Base-by-base conservation (phyloP, 2,888 invertebrate genomes). In the Brachycybe producta region DNA sequence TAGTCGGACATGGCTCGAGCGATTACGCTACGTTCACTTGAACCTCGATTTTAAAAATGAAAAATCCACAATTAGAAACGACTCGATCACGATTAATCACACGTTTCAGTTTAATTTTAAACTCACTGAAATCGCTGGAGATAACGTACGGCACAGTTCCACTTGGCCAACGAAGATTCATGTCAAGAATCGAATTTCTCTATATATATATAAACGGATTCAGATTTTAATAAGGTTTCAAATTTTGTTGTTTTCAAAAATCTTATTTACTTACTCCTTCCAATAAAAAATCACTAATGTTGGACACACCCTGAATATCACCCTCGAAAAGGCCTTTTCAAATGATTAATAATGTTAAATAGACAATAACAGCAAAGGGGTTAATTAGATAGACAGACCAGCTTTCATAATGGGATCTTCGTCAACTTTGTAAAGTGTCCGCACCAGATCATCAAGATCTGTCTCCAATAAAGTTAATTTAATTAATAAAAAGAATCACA, bases 1-100 rank as follows among this genome's bases (percentile, higher is more conserved):
- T 68, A 69, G 40, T 69, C 69, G 39, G 63, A 58, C 48, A 71
- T 65, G 0, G 70, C 70, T 52, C 66, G 64, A 3, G 70, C 70
- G 49, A 72, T 69, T 1, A 69, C 65, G 38, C 61, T 58, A 36
- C 63, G 48, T 46, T 64, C 63, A 34, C 57, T 51, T 2, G 52
- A 46, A 47, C 49, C 61, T 61, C 13, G 35, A 8, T 54, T 32
- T 32, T 36, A 13, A 8, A 39, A 45, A 32, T 5, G 3, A 35
- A 19, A 11, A n/a, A 2, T 26, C 24, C 17, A 44, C 13, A 36
- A 32, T 44, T 27, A 8, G 7, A 32, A 30, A 36, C 15, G 8
- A n/a, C n/a, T n/a, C n/a, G 5, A 13, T 7, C 5, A 32, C 15
- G 5, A 8, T 44, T 44, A 40, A 24, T 15, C 26, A 24, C 39